phyloP scores from a whole-genome alignment of 2,888 invertebrate genomes.

The Clunio marinus region DNA sequence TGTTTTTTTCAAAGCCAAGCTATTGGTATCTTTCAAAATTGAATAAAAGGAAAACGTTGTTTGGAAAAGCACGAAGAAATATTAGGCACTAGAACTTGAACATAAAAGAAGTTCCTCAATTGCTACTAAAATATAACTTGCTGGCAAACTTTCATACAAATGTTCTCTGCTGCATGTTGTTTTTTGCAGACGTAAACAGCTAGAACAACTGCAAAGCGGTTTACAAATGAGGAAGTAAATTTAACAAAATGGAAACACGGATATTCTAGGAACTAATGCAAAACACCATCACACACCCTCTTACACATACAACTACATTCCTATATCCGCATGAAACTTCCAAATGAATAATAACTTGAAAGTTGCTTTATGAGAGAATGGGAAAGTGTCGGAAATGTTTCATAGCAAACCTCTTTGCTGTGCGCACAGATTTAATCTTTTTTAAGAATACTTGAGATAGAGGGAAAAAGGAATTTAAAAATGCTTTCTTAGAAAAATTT shows the following conservation, averaged over 20 bases:
- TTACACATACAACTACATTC: too few relatives aligned
- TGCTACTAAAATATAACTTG: conserved; percentile 28
- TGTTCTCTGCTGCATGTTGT: neutral
- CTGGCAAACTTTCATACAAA: conserved; percentile 26
- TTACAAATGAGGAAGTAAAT: neutral
- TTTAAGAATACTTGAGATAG: neutral
- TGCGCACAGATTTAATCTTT: neutral
- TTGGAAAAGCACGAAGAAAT: neutral
- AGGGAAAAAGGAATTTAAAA: neutral
- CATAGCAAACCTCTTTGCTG: neutral
- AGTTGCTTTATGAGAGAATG: neutral
- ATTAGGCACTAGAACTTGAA: conserved; percentile 4
- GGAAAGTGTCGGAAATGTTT: too few relatives aligned
- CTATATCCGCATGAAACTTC: neutral
- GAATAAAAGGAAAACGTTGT: neutral
- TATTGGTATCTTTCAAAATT: too few relatives aligned
- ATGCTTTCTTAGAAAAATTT: neutral
- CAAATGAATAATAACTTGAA: neutral
- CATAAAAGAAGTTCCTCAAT: neutral
- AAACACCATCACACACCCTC: too few relatives aligned
- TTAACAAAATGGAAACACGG: neutral
- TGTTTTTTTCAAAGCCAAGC: too few relatives aligned
- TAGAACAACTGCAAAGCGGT: conserved; percentile 1
- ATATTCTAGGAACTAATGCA: too few relatives aligned
- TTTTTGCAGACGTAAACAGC: neutral